Conservation (phyloP, 2,888 invertebrate genomes). For the Eristalis intricaria region DNA sequence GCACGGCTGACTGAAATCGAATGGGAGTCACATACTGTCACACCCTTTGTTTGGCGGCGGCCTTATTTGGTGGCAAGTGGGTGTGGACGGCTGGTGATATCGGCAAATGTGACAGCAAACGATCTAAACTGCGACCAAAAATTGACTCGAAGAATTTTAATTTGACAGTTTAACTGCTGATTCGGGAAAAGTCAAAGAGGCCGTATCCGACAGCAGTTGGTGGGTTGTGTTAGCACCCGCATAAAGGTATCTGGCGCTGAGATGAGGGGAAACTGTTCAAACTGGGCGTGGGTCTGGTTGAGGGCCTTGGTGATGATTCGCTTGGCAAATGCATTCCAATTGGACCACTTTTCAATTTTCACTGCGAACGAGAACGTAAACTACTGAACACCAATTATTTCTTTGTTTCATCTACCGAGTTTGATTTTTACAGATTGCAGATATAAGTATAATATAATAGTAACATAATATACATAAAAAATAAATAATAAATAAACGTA, state of each 20-base stretch:
- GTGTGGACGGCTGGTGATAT: constrained; percentile 24
- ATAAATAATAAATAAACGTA: no score
- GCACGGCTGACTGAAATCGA: constrained; percentile 47
- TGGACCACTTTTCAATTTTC: no score
- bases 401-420: no score
- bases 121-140: constrained; percentile 40
- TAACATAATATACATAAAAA: no score
- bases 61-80: constrained; percentile 59
- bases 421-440: no score
- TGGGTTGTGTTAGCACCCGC: not conserved
- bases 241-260: not conserved
- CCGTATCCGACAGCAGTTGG: not conserved
- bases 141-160: constrained; percentile 57
- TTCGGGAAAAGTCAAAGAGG: constrained; percentile 10
- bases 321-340: no score
- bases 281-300: no score
- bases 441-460: no score
- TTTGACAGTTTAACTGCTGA: constrained; percentile 42
- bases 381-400: no score
- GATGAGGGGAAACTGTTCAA: not conserved
- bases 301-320: no score
- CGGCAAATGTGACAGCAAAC: constrained; percentile 40
- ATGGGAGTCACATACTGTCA: constrained; percentile 25
- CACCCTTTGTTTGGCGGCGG: constrained; percentile 50
- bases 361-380: no score